Evolutionary conservation across 2,113 vertebrate species (phyloP).

Genomic region (Crotalus horridus): DNA sequence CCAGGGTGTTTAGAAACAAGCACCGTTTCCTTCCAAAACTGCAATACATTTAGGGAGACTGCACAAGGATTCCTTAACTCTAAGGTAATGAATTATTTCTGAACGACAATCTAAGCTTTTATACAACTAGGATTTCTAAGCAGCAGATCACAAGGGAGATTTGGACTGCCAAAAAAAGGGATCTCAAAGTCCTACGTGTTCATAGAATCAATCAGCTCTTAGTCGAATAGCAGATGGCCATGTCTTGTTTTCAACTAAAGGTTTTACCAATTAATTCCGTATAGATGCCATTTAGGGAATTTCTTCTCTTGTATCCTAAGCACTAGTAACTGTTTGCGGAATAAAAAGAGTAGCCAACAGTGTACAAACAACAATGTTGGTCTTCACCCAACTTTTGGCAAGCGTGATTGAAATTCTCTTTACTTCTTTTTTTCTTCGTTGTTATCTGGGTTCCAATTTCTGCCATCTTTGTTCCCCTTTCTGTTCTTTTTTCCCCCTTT

Average conservation of each 20-base stretch:
- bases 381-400: neutral
- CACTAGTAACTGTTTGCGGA: neutral
- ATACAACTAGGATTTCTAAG: neutral
- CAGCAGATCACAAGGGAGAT: neutral
- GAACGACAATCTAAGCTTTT: neutral
- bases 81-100: constrained; percentile 20
- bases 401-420: neutral
- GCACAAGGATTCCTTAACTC: neutral
- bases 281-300: neutral
- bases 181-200: neutral
- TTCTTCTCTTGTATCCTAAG: neutral
- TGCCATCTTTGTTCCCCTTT: neutral
- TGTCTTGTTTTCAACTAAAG: neutral
- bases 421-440: neutral
- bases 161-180: neutral
- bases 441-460: neutral
- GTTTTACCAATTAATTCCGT: neutral
- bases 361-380: neutral
- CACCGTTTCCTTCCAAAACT: constrained; percentile 33
- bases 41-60: neutral
- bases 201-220: neutral
- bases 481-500: neutral
- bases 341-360: neutral
- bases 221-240: neutral
- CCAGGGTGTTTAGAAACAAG: constrained; percentile 26